Conservation (phyloP, 2,113 vertebrate genomes). For the Octodon degus region DNA sequence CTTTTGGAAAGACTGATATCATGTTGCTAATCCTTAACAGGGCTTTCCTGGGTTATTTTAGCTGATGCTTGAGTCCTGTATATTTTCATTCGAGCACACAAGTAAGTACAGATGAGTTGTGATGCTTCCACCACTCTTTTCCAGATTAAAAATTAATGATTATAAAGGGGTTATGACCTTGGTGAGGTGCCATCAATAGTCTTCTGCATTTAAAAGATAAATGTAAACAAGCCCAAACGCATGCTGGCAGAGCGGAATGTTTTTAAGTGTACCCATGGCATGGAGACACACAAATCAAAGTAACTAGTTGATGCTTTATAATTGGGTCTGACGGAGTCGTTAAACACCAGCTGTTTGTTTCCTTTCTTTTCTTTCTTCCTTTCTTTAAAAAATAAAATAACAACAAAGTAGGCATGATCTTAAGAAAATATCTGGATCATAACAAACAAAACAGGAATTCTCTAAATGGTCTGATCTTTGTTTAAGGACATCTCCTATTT, state of each 20-base stretch:
- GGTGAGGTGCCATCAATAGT: constrained; percentile 87
- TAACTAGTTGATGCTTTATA: constrained; percentile 96
- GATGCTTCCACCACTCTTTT: constrained; percentile 84
- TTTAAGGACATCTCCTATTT: not conserved
- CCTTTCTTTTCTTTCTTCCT: constrained; percentile 4
- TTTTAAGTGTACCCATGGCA: constrained; percentile 91
- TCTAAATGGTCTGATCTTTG: constrained; percentile 30
- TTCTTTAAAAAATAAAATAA: not conserved
- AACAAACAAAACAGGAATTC: constrained; percentile 76
- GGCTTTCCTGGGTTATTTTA: constrained; percentile 75
- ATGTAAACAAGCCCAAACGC: constrained; percentile 89
- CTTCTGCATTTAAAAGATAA: constrained; percentile 88
- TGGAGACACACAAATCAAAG: constrained; percentile 96
- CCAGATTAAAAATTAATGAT: constrained; percentile 90
- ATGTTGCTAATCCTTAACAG: constrained; percentile 60
- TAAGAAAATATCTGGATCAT: constrained; percentile 70
- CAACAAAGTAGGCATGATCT: constrained; percentile 73
- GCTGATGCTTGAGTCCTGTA: constrained; percentile 53
- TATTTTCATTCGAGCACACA: constrained; percentile 79
- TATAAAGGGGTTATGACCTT: constrained; percentile 88
- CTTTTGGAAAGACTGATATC: constrained; percentile 70
- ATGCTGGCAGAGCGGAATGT: constrained; percentile 86
- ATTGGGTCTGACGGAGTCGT: constrained; percentile 97
- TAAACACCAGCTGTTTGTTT: constrained; percentile 98
- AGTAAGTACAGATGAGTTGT: constrained; percentile 82